These are phyloP conservation scores for Aporophyla nigra DNA, from an alignment of 2,888 invertebrate genomes.

Conservation along the genomic window DNA sequence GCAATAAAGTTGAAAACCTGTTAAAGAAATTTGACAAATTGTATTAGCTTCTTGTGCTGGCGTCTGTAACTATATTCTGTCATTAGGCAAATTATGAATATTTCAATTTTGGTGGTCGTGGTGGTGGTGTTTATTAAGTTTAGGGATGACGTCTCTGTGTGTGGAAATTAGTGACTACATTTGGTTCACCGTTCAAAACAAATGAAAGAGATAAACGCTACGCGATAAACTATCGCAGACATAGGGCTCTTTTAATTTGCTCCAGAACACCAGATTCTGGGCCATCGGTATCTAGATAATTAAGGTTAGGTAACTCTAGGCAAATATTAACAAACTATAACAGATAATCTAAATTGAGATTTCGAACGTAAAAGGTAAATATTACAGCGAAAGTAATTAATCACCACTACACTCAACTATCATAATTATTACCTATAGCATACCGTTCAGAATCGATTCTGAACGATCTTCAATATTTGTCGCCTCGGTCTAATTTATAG, in stretches of 20 bases:
- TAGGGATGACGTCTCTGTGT: background rate
- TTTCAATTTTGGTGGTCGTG: background rate
- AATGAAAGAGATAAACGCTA: no score
- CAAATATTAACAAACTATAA: background rate
- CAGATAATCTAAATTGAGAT: background rate
- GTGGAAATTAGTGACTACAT: background rate
- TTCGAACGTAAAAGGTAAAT: background rate
- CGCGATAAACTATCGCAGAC: background rate
- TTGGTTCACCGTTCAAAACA: background rate
- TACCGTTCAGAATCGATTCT: conserved; percentile 43
- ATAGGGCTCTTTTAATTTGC: background rate
- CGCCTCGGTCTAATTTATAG: conserved; percentile 66
- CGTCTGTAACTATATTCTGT: no score
- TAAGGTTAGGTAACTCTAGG: background rate
- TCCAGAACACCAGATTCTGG: background rate
- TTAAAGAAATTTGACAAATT: no score
- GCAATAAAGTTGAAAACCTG: no score
- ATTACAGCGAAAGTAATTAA: conserved; percentile 14
- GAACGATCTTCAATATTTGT: conserved; percentile 63
- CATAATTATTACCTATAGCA: conserved; percentile 7
- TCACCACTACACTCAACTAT: conserved; percentile 1
- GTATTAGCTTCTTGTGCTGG: no score
- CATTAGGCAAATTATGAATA: background rate
- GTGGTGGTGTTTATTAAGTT: background rate
- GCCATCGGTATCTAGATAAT: background rate